Base-by-base conservation (phyloP, 2,113 vertebrate species). In the Rana temporaria region DNA sequence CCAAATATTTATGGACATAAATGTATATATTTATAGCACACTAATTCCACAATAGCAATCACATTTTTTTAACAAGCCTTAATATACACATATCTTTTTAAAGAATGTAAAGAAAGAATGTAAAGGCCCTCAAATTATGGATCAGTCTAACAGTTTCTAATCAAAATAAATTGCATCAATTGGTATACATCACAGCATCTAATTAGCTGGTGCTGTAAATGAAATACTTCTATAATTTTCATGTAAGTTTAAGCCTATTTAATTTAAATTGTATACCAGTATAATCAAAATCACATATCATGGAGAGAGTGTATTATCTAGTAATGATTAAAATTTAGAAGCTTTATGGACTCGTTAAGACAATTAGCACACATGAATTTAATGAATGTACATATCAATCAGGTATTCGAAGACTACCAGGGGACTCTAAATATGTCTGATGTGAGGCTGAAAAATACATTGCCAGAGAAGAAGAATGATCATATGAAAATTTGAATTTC, bases 271-370 rank as follows among this genome's bases (percentile, higher is more conserved):
- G n/a, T 71, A 26, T 71, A 55, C 12, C 4, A 26, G 22, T 55
- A 26, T 71, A 71, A 55, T 71, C 56, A 22, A 71, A 71, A 52
- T 20, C 56, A 52, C 69, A 22, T 53, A 26, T 24, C 15, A 15
- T 71, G 19, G 15, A 69, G 38, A 55, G 42, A 24, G 22, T 17
- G 38, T 55, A 26, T 53, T 16, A 70, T 52, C 68, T 52, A 52
- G 38, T n/a, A 71, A 71, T 55, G 42, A 71, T 71, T 71, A 53
- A 56, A 71, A 71, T 42, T 15, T 26, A 71, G 48, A 26, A 24
- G 48, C 18, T 52, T 24, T 26, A 55, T 71, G 53, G 20, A 24
- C 22, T 55, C 24, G 11, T 20, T 55, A n/a, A 24, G 69, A 53
- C 24, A 71, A 71, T 55, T 63, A 63, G 4, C n/a, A 53, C 15